Evolutionary conservation across 2,888 invertebrate species (phyloP).

Genomic region (Tetrapedia diversipes): DNA sequence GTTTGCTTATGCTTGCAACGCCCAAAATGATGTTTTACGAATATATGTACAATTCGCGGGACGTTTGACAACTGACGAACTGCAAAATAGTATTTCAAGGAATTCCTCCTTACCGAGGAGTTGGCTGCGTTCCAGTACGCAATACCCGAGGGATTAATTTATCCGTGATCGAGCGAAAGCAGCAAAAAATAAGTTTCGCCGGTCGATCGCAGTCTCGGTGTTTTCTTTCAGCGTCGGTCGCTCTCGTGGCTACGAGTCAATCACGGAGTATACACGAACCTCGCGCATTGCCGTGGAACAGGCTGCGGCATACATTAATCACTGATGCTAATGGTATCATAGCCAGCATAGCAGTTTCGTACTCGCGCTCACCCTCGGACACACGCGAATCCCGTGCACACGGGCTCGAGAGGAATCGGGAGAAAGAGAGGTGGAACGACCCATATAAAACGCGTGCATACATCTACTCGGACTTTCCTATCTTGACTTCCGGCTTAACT

Average conservation of each 20-base stretch:
- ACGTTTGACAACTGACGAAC: too few species aligned
- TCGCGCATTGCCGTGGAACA: slow-evolving; percentile 74
- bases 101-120: slow-evolving; percentile 26
- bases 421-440: slow-evolving; percentile 28
- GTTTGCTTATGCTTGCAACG: too few species aligned
- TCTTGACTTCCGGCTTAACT: slow-evolving; percentile 24
- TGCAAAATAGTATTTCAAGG: slow-evolving; percentile 3
- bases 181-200: slow-evolving; percentile 41
- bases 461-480: slow-evolving; percentile 10
- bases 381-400: slow-evolving; percentile 35
- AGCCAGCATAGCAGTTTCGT: slow-evolving; percentile 75
- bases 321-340: slow-evolving; percentile 82
- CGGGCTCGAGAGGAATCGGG: slow-evolving; percentile 30
- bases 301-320: slow-evolving; percentile 81
- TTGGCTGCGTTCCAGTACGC: slow-evolving; percentile 18
- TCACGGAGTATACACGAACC: slow-evolving; percentile 75
- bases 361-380: slow-evolving; percentile 54
- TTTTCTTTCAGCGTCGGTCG: slow-evolving; percentile 49
- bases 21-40: too few species aligned
- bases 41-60: too few species aligned
- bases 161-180: slow-evolving; percentile 38
- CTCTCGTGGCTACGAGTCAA: slow-evolving; percentile 72
- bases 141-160: slow-evolving; percentile 47
- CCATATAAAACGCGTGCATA: slow-evolving; percentile 45
- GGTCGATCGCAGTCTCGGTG: slow-evolving; percentile 31